These are phyloP conservation scores for Pan paniscus DNA, from an alignment of 2,113 vertebrate species.

Conservation along the genomic window DNA sequence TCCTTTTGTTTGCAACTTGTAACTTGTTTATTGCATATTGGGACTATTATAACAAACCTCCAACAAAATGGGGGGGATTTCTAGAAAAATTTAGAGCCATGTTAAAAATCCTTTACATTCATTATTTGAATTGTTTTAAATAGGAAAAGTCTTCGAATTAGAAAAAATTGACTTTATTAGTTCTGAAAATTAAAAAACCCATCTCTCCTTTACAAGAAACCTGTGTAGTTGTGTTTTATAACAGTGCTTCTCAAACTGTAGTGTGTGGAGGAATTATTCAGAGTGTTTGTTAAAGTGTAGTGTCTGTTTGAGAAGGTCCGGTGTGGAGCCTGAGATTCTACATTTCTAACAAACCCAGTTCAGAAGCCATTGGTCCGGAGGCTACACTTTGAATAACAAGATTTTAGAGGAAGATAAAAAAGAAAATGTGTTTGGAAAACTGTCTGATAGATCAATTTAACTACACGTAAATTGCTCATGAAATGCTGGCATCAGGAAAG, in stretches of 20 bases:
- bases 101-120: not conserved
- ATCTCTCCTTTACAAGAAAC: not conserved
- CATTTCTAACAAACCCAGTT: not conserved
- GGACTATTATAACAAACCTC: not conserved
- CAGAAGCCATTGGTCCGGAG: not conserved
- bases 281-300: not conserved
- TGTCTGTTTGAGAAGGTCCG: not conserved
- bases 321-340: not conserved
- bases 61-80: not conserved
- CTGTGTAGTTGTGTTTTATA: not conserved
- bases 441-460: not conserved
- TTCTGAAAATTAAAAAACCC: not conserved
- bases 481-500: not conserved
- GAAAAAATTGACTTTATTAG: slow-evolving; percentile 16
- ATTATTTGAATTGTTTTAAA: not conserved
- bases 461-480: not conserved
- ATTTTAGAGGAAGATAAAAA: slow-evolving; percentile 9
- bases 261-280: not conserved
- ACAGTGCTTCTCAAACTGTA: not conserved
- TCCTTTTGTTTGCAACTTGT: slow-evolving; percentile 24
- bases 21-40: slow-evolving; percentile 8
- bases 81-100: not conserved
- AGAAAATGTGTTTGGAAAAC: slow-evolving; percentile 27
- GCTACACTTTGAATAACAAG: not conserved
- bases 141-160: not conserved